phyloP scores from a whole-genome alignment of 2,797 vertebrate species.

The Urophycis tenuis region DNA sequence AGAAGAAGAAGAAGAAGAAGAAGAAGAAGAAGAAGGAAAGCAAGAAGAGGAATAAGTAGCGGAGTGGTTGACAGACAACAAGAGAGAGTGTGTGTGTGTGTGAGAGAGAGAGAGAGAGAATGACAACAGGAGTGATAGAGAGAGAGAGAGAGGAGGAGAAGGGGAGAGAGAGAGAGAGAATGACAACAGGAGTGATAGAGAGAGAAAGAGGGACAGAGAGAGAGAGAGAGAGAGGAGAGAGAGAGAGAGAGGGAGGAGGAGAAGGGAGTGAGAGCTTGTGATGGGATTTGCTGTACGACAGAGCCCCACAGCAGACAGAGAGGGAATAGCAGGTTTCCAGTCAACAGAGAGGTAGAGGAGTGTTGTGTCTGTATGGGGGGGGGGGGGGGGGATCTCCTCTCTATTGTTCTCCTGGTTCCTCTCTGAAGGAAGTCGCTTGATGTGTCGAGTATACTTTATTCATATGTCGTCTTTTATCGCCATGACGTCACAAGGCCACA shows the following conservation, averaged over 20 bases:
- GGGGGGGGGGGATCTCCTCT: not conserved
- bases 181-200: not conserved
- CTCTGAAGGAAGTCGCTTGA: not conserved
- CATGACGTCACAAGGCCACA: not conserved
- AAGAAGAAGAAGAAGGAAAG: conserved; percentile 47
- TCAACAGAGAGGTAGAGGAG: not conserved
- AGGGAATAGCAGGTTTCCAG: conserved; percentile 64
- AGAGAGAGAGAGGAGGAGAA: conserved; percentile 9
- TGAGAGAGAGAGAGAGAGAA: conserved; percentile 29
- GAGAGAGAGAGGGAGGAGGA: not conserved
- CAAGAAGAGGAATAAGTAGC: conserved; percentile 13
- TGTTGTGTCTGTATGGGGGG: no score
- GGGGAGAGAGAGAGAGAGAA: not conserved
- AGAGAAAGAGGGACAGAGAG: not conserved
- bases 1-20: conserved; percentile 19
- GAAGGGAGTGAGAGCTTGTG: conserved; percentile 33
- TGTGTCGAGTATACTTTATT: not conserved
- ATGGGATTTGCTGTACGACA: conserved; percentile 70
- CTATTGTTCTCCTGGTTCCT: conserved; percentile 13
- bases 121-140: conserved; percentile 3
- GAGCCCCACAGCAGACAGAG: conserved; percentile 73
- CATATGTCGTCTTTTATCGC: not conserved
- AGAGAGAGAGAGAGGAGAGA: not conserved
- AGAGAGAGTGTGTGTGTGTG: not conserved
- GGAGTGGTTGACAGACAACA: conserved; percentile 18